A percentile compares a stretch with the other conserved stretches of the same genome.
Evolutionary conservation across 2,888 invertebrate genomes (phyloP).

Genomic region (Sarcophaga caerulescens): DNA sequence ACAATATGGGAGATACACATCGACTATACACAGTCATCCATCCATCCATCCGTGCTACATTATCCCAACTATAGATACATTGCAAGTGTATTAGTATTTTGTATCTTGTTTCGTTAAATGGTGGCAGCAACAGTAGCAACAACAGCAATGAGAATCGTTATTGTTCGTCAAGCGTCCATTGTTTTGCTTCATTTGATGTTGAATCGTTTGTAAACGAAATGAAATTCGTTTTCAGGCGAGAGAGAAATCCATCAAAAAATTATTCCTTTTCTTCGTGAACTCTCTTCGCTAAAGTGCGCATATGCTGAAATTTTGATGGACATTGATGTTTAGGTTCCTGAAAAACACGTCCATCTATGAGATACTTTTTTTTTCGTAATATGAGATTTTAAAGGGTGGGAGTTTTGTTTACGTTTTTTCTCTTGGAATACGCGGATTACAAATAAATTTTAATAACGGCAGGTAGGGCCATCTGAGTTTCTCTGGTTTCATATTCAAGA

Average conservation of each 20-base stretch:
- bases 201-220: constrained; percentile 29
- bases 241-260: constrained; percentile 1
- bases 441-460: too few species aligned
- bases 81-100: constrained; percentile 20
- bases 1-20: constrained; percentile 60
- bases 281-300: constrained; percentile 54
- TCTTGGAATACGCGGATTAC: too few species aligned
- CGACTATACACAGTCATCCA: constrained; percentile 31
- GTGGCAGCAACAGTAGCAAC: constrained; percentile 9
- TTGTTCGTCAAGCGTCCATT: constrained; percentile 30
- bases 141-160: background rate
- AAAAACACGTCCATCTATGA: background rate
- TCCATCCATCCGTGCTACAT: constrained; percentile 3
- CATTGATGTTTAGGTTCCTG: constrained; percentile 42
- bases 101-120: constrained; percentile 16
- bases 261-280: background rate
- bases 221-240: background rate
- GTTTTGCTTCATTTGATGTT: constrained; percentile 41
- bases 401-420: background rate
- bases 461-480: background rate
- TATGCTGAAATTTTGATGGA: constrained; percentile 45
- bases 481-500: too few species aligned
- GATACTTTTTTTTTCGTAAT: background rate
- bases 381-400: background rate
- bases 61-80: constrained; percentile 29